Base-by-base conservation (phyloP, 1,140 invertebrate species). In the Eulimnadia texana region DNA sequence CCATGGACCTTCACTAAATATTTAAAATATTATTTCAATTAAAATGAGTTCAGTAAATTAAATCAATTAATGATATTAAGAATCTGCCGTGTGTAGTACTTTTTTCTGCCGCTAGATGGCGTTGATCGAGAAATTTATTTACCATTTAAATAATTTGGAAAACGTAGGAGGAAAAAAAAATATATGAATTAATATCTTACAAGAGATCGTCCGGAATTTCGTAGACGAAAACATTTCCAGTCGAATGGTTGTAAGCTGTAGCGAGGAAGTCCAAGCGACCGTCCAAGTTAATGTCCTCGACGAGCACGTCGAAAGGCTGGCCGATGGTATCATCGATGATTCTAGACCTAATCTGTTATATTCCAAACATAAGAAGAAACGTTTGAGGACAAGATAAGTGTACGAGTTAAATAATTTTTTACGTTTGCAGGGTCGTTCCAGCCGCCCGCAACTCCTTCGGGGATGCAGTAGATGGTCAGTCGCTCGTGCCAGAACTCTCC, bases 241-340 rank as follows among this genome's bases (percentile, higher is more conserved):
- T 63, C 51, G 69, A 66, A 42, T 70, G 69, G n/a, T 65, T 68
- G 62, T 65, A 69, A n/a, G 67, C 66, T 2, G 69, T 70, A 1
- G 71, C 69, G 10, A 73, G 55, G 13, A 74, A 63, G 50, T 74
- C 73, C 23, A 67, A 29, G 33, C 64, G 66, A 11, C 72, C 72
- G 63, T 75, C 73, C 6, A 55, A 56, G 65, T 75, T 74, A 10
- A 74, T 63, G 60, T 75, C 73, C 47, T 66, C 67, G 24, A 71
- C 63, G 50, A 69, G 63, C 6, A 72, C 66, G 57, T 75, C 73
- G 66, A 75, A 75, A 3, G 68, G 64, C 25, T 70, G 67, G 0
- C 73, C 73, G n/a, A 70, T 58, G 6, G 64, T 66, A 10, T 66
- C 63, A 60, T 74, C 72, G 22, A 75, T 68, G 6, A 70, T 66